Base-by-base conservation (phyloP, 2,797 vertebrate genomes). In the Coranthus polyacanthus region DNA sequence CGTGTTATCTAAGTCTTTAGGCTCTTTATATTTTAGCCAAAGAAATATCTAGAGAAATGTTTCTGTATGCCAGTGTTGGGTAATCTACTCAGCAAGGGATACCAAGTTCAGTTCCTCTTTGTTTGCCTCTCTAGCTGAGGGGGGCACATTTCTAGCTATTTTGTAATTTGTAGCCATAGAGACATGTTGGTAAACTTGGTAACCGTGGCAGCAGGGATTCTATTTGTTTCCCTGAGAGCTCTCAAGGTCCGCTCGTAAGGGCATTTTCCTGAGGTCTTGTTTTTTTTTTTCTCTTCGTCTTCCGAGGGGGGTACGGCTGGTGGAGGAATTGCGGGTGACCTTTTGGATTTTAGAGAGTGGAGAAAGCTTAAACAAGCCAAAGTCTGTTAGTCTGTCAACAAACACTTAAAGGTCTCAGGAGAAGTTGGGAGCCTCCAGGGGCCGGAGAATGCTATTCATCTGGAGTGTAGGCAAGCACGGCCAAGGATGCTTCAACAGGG, bases 181-280 rank as follows among this genome's bases (percentile, higher is more conserved):
- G 74, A 94, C 89, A 84, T 92, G 89, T 93, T 92, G 85, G 89
- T 93, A 92, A 91, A 93, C 90, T 91, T 88, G 82, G 87, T 87
- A 87, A 91, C 86, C 63, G 86, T 82, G 83, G 87, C 88, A 89
- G 88, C 87, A 82, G 76, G 77, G 75, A 87, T 90, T 75, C 83
- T 83, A 79, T 89, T 92, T 90, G 88, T 92, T 85, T 90, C 82
- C 73, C 63, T 72, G 59, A 82, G 82, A 85, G 88, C 85, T 85
- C 90, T 86, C 34, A 52, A 81, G 85, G 83, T 86, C 75, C 49
- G 39, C 68, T 71, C 47, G 50, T 86, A 52, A 84, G 86, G 84
- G 84, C 78, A 89, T 89, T 87, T 89, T 86, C 86, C 83, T 61
- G 67, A 79, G 79, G 79, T 89, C 77, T 78, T 87, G 58, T 75